These are phyloP conservation scores for Thermophis baileyi DNA, from an alignment of 2,113 vertebrate genomes.

Conservation along the genomic window DNA sequence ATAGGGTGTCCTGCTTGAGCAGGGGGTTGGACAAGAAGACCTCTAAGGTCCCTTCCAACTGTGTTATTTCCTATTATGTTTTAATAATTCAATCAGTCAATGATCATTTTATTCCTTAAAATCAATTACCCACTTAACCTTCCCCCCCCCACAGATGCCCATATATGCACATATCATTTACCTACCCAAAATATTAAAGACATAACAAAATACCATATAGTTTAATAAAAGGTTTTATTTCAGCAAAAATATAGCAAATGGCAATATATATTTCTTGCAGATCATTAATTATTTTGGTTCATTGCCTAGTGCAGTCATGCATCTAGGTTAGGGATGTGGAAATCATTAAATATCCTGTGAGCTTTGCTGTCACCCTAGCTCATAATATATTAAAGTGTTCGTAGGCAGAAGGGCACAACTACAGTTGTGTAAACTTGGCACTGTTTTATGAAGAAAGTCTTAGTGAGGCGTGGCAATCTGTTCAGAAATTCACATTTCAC, in stretches of 20 bases:
- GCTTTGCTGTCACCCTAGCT: background rate
- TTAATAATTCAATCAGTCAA: background rate
- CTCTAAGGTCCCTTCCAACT: background rate
- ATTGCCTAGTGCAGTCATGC: background rate
- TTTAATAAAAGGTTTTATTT: background rate
- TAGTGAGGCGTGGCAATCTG: background rate
- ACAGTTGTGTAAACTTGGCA: background rate
- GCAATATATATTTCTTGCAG: background rate
- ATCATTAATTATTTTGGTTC: background rate
- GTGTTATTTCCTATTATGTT: background rate
- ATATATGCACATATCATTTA: background rate
- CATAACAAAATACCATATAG: background rate
- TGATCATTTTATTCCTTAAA: background rate
- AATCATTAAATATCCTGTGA: background rate
- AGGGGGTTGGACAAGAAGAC: background rate
- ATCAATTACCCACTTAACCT: background rate
- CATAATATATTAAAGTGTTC: background rate
- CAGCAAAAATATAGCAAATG: background rate
- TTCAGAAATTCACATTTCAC: background rate
- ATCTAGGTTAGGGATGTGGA: background rate
- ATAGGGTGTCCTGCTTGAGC: background rate
- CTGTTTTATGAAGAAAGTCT: background rate
- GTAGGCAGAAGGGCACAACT: background rate
- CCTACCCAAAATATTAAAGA: background rate
- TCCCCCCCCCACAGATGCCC: background rate